phyloP scores from a whole-genome alignment of 2,888 invertebrate species.

The Flabesymbios commensalis region DNA sequence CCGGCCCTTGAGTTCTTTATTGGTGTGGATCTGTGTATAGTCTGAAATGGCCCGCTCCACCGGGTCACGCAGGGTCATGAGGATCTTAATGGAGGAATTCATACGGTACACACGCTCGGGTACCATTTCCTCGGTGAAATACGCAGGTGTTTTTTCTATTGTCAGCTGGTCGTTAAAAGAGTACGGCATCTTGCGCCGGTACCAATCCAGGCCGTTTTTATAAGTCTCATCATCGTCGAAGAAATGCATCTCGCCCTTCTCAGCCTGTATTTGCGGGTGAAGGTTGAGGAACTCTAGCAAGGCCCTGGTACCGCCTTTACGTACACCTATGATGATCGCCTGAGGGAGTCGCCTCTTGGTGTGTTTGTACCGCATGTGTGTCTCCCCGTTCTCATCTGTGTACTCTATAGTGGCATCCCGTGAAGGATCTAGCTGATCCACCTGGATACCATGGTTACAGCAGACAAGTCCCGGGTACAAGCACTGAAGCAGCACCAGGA shows the following conservation, averaged over 20 bases:
- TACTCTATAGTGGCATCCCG: too few species aligned
- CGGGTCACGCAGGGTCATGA: constrained; percentile 93
- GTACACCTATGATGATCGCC: constrained; percentile 61
- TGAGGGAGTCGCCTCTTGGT: constrained; percentile 55
- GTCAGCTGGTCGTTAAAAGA: constrained; percentile 90
- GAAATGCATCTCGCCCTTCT: constrained; percentile 94
- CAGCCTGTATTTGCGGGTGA: constrained; percentile 78
- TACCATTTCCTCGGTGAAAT: constrained; percentile 93
- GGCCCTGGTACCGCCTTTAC: constrained; percentile 62
- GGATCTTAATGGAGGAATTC: constrained; percentile 86
- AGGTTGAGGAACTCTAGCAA: constrained; percentile 59
- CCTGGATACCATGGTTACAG: too few species aligned
- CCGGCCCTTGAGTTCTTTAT: constrained; percentile 41
- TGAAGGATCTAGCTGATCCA: too few species aligned
- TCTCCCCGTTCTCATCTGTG: constrained; percentile 9
- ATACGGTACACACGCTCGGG: constrained; percentile 91
- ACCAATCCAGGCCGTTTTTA: constrained; percentile 91
- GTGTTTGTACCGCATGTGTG: constrained; percentile 21
- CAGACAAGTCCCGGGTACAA: constrained; percentile 11
- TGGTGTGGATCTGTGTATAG: constrained; percentile 86
- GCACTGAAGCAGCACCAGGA: constrained; percentile 22
- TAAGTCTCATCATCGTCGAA: constrained; percentile 78
- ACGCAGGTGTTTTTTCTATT: constrained; percentile 96
- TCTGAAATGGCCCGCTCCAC: constrained; percentile 95
- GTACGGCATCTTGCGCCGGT: constrained; percentile 83